Base-by-base conservation (phyloP, 2,888 invertebrate species). In the Pteria penguin region DNA sequence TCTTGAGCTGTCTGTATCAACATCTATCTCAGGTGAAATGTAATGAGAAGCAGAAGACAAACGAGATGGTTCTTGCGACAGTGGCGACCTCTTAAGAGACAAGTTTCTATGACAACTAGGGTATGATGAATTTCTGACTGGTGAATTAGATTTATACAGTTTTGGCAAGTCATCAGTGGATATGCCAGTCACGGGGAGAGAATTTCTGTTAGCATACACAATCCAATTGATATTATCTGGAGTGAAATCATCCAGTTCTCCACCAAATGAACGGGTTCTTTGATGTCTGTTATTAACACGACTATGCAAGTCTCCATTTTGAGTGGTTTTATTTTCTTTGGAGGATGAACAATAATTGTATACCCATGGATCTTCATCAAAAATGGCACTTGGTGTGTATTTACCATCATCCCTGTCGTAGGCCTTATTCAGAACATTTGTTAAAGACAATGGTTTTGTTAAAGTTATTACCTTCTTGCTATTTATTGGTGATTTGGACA, bases 151-250 rank as follows among this genome's bases (percentile, higher is more conserved):
- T 65, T 82, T 83, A 24, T 76, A 77, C 8, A 76, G 75, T 45
- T 70, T 63, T 65, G 70, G 65, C 24, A 69, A 27, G 22, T 63
- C 18, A 24, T 65, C 62, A 22, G 33, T 27, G 22, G 78, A 76
- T 55, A 82, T 71, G 45, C 80, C 82, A 31, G 82, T 77, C 2
- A 85, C 78, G n/a, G 84, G 84, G 26, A 84, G 67, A 8, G 84
- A 83, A 70, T 87, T 88, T 74, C 87, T 82, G 66, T 87, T 89
- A 2, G 87, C 81, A 78, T 88, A 89, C 18, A 89, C 89, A 52
- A 87, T 70, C 87, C 88, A 89, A 77, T 89, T 87, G 45, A 86
- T 75, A 71, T 83, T 87, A 55, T 87, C 87, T 52, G 78, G 76
- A 55, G 85, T 72, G 26, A 72, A 69, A 45, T 75, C 68, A 24